Evolutionary conservation across 2,888 invertebrate genomes (phyloP), one percentile per base, ranked within the genome.

Genomic region (Cacoxenus indagator): DNA sequence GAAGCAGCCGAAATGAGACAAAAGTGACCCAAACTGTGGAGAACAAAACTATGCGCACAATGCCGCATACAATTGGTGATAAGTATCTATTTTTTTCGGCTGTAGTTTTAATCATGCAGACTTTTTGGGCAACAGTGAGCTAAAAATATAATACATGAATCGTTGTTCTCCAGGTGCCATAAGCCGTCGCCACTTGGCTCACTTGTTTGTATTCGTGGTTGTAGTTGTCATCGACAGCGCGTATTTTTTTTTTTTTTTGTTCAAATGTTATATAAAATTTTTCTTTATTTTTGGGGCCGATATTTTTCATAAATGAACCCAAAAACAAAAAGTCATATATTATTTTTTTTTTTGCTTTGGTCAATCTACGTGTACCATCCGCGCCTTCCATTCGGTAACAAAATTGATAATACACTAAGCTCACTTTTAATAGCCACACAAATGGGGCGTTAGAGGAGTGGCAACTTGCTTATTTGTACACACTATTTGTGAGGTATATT

Each of bases 221-320:
- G 11, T 62, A 4, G 11, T 61, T 43, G 11, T 61, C 27, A 14
- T 61, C 43, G 46, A n/a, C 27, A 14, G 31, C 43, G 46, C 19
- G 8, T 61, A 2, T 2, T 61, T 22, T 17, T 61, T 43, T 11
- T 61, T 43, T 9, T 48, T 19, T 17, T 48, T 17, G 48, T 11
- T 22, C 51, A 22, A 9, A n/a, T n/a, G n/a, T n/a, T n/a, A n/a
- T n/a, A n/a, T n/a, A n/a, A n/a, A n/a, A n/a, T n/a, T n/a, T n/a
- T n/a, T n/a, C 8, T 51, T 51, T 17, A 17, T 48, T 48, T 48
- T 22, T 51, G 51, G 51, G 51, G n/a, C 22, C 51, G 19, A 26
- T 59, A 59, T 59, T 59, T 59, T 59, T 59, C 59, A 59, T 59
- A 59, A 59, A 59, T 59, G 59, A 31, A 31, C 31, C 22, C 17